Conservation (phyloP, 2,113 vertebrate species). For the Echinops telfairi region DNA sequence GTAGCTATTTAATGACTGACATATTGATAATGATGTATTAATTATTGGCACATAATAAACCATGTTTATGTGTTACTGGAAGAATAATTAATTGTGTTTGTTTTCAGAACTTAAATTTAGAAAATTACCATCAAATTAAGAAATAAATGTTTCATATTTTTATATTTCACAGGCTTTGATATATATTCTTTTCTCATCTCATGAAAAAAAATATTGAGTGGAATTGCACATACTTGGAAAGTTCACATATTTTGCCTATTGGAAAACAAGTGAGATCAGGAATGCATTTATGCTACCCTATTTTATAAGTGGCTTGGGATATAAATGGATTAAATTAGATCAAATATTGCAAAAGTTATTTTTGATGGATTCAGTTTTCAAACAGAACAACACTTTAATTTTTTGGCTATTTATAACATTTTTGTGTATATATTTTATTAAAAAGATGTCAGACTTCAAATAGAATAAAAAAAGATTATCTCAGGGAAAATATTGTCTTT, state of each 20-base stretch:
- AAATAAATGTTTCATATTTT: too few species aligned
- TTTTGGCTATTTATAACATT: neutral
- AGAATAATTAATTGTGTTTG: too few species aligned
- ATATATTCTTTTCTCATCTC: neutral
- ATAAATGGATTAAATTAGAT: neutral
- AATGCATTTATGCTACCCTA: neutral
- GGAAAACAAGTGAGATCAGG: neutral
- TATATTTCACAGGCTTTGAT: too few species aligned
- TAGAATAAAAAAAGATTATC: neutral
- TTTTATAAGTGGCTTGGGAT: neutral
- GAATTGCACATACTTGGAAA: neutral
- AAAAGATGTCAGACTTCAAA: neutral
- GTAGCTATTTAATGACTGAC: neutral
- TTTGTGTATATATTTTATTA: neutral
- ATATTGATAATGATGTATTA: neutral
- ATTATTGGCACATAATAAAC: neutral
- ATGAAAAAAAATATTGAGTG: neutral
- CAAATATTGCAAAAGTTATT: neutral
- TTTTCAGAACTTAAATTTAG: too few species aligned
- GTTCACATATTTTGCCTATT: neutral
- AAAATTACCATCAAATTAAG: too few species aligned
- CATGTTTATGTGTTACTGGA: neutral
- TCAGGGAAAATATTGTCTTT: neutral
- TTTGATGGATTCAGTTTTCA: conserved; percentile 38
- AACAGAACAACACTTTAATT: neutral